Evolutionary conservation across 2,797 vertebrate genomes (phyloP), one percentile per base, ranked within the genome.

Genomic region (Garrulus glandarius): DNA sequence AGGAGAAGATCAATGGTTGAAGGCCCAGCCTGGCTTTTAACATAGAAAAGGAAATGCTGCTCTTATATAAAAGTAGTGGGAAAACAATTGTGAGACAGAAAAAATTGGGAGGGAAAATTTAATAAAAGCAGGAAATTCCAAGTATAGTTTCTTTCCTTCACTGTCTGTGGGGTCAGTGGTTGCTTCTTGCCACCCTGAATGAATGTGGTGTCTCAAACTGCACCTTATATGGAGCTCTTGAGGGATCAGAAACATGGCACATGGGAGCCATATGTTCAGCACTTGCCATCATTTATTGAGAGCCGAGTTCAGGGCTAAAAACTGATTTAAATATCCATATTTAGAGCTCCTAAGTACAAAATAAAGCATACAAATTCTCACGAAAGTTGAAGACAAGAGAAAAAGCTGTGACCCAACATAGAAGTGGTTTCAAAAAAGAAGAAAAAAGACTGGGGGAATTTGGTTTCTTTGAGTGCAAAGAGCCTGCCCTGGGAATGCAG

Each of bases 221-320:
- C 92, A 88, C 77, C 85, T 95, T 88, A 50, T 46, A 53, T 59
- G 87, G 91, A 92, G 63, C 82, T 94, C 82, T 52, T 50, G 50
- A 55, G 65, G 81, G 82, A 92, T 56, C 84, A 82, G 87, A 46
- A 78, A 23, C 65, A 39, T 59, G 81, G 93, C 91, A 91, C 87
- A 20, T 84, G 87, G 93, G 80, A 95, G 91, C 91, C 84, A 77
- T 89, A 87, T 89, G 91, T 92, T 94, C 84, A 87, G 74, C 3
- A 3, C 83, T 87, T 92, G 65, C 80, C 87, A 81, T 88, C 82
- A 36, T 61, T 91, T 84, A 59, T 84, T 82, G 89, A 90, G 92
- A 87, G 44, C 44, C 22, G 84, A 93, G 75, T 71, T 92, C 89
- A 71, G 68, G 75, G 75, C 78, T 89, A 60, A 87, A 91, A 89